Evolutionary conservation across 2,113 vertebrate genomes (phyloP), one percentile per base, ranked within the genome.

Genomic region (Phaethornis superciliosus): DNA sequence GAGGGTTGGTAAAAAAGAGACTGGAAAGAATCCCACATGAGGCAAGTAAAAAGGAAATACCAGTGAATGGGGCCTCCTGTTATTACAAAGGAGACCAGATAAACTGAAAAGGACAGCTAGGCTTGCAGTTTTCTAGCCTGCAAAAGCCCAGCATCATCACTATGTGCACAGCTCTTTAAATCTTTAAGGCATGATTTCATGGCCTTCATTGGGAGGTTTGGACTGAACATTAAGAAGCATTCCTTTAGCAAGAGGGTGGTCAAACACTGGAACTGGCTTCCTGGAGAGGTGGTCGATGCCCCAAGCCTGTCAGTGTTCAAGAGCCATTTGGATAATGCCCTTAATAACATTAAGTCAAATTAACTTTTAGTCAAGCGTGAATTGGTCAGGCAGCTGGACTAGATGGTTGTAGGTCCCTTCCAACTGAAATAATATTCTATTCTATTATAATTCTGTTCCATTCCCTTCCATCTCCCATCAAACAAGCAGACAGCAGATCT

Each of bases 31-130:
- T 54, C 14, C 27, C 40, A 26, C 7, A 7, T 22, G 35, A 75
- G 19, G 51, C 81, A 89, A 74, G 42, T 15, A 58, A 64, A 91
- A 90, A 79, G 49, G 46, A 95, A 88, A 92, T 56, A 65, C 2
- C 3, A 1, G 17, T 70, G 76, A 79, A 63, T 0, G 0, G 14
- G 12, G 40, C 24, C 44, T 90, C 46, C 46, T 60, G 24, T 49
- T 87, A 72, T 56, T 70, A 71, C 56, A 77, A 27, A 75, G 51
- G 7, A 88, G 58, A 81, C 30, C 26, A 81, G 64, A 78, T 84
- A 95, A 94, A 17, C 49, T 49, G 30, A 21, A 40, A 40, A 68
- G n/a, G 10, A 88, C 5, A 60, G 40, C 44, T 58, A 81, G 44
- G 30, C 85, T 2, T 87, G 54, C 58, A 58, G 18, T 76, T 76